Percentiles rank a stretch among this genome's conserved stretches.
phyloP scores from a whole-genome alignment of 2,797 vertebrate species.

The Crenuchus spilurus region DNA sequence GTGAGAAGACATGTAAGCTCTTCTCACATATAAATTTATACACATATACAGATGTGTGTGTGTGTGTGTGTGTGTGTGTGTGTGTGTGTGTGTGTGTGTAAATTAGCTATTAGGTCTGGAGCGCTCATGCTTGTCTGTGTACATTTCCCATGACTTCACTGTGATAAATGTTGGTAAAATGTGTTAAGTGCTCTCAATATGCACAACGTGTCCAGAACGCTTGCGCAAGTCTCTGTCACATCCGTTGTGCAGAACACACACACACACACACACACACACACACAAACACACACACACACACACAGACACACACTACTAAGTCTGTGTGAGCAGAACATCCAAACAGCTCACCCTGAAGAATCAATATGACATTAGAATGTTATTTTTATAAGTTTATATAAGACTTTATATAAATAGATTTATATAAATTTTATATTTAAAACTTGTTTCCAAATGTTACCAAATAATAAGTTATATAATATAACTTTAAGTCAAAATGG shows the following conservation, averaged over 20 bases:
- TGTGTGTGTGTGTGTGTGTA: conserved; percentile 31
- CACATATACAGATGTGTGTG: conserved; percentile 61
- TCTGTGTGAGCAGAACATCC: conserved; percentile 14
- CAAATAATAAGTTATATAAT: too few species aligned
- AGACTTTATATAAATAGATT: too few species aligned
- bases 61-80: conserved; percentile 37
- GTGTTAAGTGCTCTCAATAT: conserved; percentile 70
- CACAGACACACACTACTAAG: conserved; percentile 12
- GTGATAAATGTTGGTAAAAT: conserved; percentile 75
- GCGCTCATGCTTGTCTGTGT: conserved; percentile 70
- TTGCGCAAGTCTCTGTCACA: conserved; percentile 41
- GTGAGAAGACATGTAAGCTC: conserved; percentile 55
- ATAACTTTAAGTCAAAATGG: too few species aligned
- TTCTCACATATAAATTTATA: conserved; percentile 67
- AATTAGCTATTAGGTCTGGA: conserved; percentile 74
- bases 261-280: conserved; percentile 10
- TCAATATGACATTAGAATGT: not conserved
- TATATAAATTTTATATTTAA: too few species aligned
- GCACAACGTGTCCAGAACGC: conserved; percentile 52
- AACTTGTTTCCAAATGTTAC: too few species aligned
- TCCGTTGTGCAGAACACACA: conserved; percentile 8
- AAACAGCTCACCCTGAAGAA: not conserved
- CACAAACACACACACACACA: not conserved
- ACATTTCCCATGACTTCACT: conserved; percentile 76
- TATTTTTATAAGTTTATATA: not conserved